Evolutionary conservation across 2,113 vertebrate species (phyloP).

Genomic region (Macrotus californicus): DNA sequence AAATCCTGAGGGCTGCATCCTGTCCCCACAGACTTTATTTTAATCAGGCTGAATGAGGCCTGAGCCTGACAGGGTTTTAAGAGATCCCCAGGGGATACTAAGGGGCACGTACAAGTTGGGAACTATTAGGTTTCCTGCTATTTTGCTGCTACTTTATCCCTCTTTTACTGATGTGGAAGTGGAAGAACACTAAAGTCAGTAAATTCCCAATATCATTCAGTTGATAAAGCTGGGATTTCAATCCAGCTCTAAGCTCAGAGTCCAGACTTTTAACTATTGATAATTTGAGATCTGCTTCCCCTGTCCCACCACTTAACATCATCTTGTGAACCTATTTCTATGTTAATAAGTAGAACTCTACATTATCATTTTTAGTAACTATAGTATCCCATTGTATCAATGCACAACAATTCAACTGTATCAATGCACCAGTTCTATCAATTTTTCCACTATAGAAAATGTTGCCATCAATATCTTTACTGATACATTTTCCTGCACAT

Average conservation of each 20-base stretch:
- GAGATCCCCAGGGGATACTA: neutral
- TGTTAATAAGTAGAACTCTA: neutral
- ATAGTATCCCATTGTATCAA: neutral
- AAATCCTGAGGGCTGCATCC: neutral
- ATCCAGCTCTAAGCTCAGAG: neutral
- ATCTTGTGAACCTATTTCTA: neutral
- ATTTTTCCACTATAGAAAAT: slow-evolving; percentile 32
- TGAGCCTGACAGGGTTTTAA: neutral
- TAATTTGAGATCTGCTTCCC: neutral
- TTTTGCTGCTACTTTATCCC: neutral
- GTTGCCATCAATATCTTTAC: slow-evolving; percentile 26
- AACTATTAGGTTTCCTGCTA: neutral
- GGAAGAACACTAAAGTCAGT: neutral
- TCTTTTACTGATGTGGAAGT: neutral
- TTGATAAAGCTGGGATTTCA: slow-evolving; percentile 29
- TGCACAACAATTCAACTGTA: slow-evolving; percentile 31
- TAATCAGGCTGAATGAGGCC: neutral
- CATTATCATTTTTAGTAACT: slow-evolving; percentile 5
- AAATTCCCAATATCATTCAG: neutral
- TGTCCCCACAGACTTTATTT: neutral
- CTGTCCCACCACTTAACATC: neutral
- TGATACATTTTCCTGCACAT: neutral
- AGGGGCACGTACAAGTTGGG: neutral
- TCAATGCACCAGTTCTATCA: neutral
- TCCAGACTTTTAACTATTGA: neutral